Base-by-base conservation (phyloP, 1,140 invertebrate species). In the Ostrea denselamellosa region DNA sequence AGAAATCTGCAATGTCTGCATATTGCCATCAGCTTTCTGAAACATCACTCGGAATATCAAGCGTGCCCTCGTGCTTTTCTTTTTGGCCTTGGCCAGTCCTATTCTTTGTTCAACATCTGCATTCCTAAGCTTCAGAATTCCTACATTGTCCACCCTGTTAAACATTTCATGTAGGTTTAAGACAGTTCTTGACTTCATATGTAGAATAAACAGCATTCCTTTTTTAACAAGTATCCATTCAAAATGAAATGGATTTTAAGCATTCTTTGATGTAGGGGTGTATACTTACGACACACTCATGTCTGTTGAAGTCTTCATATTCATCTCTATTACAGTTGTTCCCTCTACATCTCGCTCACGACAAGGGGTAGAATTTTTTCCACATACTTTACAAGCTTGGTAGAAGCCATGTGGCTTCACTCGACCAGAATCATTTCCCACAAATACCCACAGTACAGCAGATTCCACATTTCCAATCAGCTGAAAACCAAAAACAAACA, bases 341-440 rank as follows among this genome's bases (percentile, higher is more conserved):
- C 98, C 98, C 91, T 99, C 98, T 81, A 98, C 96, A 51, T 94
- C 93, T 93, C 97, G 97, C 94, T 99, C 98, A 81, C 96, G 95
- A 94, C 98, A 99, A 0, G 97, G 97, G 0, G 98, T 99, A 0
- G 98, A 99, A 95, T 99, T 99, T 95, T 99, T 99, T 0, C 98
- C 98, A 89, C 97, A 97, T 0, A 99, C 98, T 87, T 98, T 97
- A 94, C 98, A 99, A 0, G 98, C 98, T 94, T 98, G 98, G 94
- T 99, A 98, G 94, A 98, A 98, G 96, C 98, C 98, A 93, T 98
- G 98, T 0, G 98, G 98, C 22, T 97, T 96, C 14, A 98, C 97
- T 86, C 93, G 92, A 96, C 98, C 83, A 97, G 96, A 90, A 93
- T 99, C 98, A 7, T 97, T 98, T 8, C 98, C 98, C 92, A 99